Evolutionary conservation across 2,113 vertebrate genomes (phyloP).

Genomic region (Irena cyanogastra): DNA sequence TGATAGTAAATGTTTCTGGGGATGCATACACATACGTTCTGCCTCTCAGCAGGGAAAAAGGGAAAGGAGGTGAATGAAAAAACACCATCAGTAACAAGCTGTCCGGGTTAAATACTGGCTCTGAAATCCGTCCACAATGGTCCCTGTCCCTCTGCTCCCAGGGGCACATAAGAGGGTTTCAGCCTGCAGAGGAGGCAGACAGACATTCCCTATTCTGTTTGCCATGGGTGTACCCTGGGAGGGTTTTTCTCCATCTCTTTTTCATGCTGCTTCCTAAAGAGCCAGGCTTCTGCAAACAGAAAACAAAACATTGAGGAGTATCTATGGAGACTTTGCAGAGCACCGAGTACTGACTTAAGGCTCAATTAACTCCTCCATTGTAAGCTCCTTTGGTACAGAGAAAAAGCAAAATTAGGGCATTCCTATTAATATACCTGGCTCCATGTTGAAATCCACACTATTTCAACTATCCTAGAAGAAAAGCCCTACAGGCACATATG

Average conservation of each 20-base stretch:
- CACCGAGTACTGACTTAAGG: neutral
- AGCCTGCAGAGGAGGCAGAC: neutral
- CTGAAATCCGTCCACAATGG: neutral
- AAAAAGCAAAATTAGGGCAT: neutral
- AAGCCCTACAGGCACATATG: neutral
- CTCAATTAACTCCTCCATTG: neutral
- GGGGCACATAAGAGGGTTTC: neutral
- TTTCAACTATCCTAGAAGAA: neutral
- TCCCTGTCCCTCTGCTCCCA: neutral
- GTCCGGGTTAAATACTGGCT: neutral
- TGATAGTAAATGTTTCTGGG: neutral
- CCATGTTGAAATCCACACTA: neutral
- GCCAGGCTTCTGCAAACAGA: neutral
- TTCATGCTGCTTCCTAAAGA: neutral
- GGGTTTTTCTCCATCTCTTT: neutral
- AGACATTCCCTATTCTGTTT: neutral
- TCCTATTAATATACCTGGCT: neutral
- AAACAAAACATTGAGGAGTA: neutral
- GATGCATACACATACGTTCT: neutral
- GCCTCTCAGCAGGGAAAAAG: neutral
- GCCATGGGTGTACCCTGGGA: fast-evolving
- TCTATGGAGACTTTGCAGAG: neutral
- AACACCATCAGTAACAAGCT: neutral
- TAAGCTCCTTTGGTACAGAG: neutral
- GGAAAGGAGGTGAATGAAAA: neutral